Evolutionary conservation across 2,888 invertebrate species (phyloP).

Genomic region (Magallana nippona): DNA sequence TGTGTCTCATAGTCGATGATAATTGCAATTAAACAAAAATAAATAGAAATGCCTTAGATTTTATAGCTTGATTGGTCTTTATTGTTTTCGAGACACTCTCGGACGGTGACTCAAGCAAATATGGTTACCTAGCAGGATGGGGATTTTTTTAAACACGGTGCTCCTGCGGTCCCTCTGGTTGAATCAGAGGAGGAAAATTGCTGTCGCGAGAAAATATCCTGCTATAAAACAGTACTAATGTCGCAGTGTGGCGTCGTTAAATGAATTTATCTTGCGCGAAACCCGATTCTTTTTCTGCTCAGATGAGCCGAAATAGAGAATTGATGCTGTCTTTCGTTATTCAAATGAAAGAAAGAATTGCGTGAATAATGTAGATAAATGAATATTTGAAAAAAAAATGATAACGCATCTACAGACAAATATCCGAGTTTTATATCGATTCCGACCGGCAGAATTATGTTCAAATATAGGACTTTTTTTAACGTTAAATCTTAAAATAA

Average conservation of each 20-base stretch:
- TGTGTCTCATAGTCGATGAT: too few relatives aligned
- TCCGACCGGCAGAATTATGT: too few relatives aligned
- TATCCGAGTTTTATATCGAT: not conserved
- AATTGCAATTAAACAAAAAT: too few relatives aligned
- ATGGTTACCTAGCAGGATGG: not conserved
- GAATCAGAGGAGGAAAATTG: not conserved
- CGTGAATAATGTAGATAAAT: constrained; percentile 23
- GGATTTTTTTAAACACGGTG: not conserved
- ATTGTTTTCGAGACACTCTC: too few relatives aligned
- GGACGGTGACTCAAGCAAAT: too few relatives aligned
- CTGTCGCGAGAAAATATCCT: not conserved
- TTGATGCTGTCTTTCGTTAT: constrained; percentile 19
- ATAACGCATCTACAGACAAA: not conserved
- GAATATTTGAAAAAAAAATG: constrained; percentile 29
- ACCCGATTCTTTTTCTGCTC: constrained; percentile 27
- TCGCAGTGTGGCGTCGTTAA: constrained; percentile 26
- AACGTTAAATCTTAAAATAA: too few relatives aligned
- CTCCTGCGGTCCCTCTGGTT: not conserved
- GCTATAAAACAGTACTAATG: constrained; percentile 23
- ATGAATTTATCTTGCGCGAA: constrained; percentile 27
- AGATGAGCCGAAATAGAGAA: constrained; percentile 33
- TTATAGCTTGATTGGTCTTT: too few relatives aligned
- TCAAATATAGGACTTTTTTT: too few relatives aligned
- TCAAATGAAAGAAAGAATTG: constrained; percentile 26
- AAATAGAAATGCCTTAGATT: too few relatives aligned